Base-by-base conservation (phyloP, 2,888 invertebrate species). In the Allygus modestus region DNA sequence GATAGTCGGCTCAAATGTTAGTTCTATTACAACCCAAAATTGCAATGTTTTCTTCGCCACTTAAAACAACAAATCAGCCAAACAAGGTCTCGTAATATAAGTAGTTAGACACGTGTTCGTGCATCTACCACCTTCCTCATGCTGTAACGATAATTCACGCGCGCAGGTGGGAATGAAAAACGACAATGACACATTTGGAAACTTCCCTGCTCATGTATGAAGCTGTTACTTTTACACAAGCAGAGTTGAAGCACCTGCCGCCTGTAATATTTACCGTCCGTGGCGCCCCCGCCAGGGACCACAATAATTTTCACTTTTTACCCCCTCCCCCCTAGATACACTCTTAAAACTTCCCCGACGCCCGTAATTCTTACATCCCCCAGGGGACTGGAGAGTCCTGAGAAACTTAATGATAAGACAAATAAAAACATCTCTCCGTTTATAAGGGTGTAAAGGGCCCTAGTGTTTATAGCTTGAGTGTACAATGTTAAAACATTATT, bases 271-370 rank as follows among this genome's bases (percentile, higher is more conserved):
- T 73, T 73, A 73, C n/a, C 20, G 61, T 31, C 71, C 71, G 9
- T 33, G 33, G 23, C 37, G 20, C 73, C n/a, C 43, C 31, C 46
- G 2, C 43, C n/a, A 2, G 75, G 75, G 75, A 17, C 26, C 75
- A 28, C 75, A 51, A 73, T 77, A 77, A 77, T 77, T 77, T 77
- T 77, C 75, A 77, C 75, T 77, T 77, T 77, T 77, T 46, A 43
- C 51, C 43, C 28, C 46, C 75, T 46, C 43, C 46, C 69, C 69
- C 69, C 71, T 28, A 5, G 20, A 41, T 17, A 0, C 12, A 4
- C 65, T 65, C 65, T 65, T 28, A 41, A 73, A 73, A 37, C 73
- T 41, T 73, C 46, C 46, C 26, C 71, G 37, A n/a, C 37, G 37
- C 7, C n/a, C 75, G 75, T 77, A 77, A 77, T 43, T 77, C 75